A percentile compares a stretch with the other conserved stretches of the same genome.
phyloP scores from a whole-genome alignment of 2,888 invertebrate species.

The Lutraria lutraria region DNA sequence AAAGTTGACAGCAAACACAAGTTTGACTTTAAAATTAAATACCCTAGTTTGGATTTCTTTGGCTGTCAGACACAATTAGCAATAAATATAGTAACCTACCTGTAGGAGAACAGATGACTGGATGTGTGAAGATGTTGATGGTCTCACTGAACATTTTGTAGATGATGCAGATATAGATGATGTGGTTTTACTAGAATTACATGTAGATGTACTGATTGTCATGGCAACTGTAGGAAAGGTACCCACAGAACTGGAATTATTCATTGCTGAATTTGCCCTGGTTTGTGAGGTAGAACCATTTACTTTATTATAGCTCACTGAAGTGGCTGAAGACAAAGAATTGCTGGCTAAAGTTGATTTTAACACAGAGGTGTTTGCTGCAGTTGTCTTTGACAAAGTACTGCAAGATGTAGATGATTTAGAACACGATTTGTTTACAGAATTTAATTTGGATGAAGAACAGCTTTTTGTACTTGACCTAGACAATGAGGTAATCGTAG shows the following conservation, averaged over 20 bases:
- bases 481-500: no score
- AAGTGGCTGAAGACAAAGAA: not conserved
- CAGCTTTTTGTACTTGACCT: no score
- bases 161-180: not conserved
- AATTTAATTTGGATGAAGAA: not conserved
- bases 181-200: not conserved
- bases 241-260: not conserved
- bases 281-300: not conserved
- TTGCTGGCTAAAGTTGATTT: not conserved
- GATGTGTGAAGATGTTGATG: constrained; percentile 25
- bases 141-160: not conserved
- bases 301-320: not conserved
- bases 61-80: no score
- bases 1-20: no score
- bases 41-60: no score
- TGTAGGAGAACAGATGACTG: constrained; percentile 40
- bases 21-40: no score
- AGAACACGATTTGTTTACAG: not conserved
- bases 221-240: not conserved
- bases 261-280: not conserved
- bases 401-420: no score
- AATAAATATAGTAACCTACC: no score
- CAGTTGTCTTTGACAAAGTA: no score
- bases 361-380: not conserved
- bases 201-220: not conserved